A percentile compares a stretch with the other conserved stretches of the same genome.
These are phyloP conservation scores for Leptura quadrifasciata DNA, from an alignment of 2,888 invertebrate species.

Conservation along the genomic window DNA sequence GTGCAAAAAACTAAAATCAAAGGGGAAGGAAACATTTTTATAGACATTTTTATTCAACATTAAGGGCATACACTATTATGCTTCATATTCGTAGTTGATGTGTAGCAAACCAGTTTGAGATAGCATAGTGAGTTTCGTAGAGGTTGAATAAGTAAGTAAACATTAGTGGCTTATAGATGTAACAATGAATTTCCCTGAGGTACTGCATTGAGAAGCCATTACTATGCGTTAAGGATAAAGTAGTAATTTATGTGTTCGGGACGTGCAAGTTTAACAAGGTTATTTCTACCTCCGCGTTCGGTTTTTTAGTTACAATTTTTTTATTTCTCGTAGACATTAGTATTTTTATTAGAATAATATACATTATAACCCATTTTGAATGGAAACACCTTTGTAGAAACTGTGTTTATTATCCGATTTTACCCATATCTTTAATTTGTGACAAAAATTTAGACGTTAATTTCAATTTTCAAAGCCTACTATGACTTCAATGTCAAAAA, in stretches of 20 bases:
- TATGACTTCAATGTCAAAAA: no score
- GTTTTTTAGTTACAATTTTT: no score
- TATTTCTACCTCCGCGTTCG: no score
- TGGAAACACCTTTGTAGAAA: no score
- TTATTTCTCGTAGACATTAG: no score
- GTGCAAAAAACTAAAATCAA: conserved; percentile 63
- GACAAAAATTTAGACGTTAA: no score
- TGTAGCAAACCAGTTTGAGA: conserved; percentile 59
- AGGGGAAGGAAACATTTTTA: conserved; percentile 28
- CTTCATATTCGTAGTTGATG: conserved; percentile 61
- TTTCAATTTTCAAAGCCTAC: no score
- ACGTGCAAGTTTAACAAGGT: no score
- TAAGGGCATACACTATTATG: conserved; percentile 54
- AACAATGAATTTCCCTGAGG: conserved; percentile 33
- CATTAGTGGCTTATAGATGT: conserved; percentile 52
- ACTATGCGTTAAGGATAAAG: neutral
- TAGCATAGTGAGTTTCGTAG: conserved; percentile 54
- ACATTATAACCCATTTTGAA: no score
- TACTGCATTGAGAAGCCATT: conserved; percentile 12
- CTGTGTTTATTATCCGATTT: no score
- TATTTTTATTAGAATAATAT: no score
- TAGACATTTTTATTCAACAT: conserved; percentile 32
- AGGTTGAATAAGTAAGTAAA: conserved; percentile 51
- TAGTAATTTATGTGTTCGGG: neutral
- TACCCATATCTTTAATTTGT: no score